Conservation (phyloP, 2,888 invertebrate genomes). For the Leptinotarsa tumamoca region DNA sequence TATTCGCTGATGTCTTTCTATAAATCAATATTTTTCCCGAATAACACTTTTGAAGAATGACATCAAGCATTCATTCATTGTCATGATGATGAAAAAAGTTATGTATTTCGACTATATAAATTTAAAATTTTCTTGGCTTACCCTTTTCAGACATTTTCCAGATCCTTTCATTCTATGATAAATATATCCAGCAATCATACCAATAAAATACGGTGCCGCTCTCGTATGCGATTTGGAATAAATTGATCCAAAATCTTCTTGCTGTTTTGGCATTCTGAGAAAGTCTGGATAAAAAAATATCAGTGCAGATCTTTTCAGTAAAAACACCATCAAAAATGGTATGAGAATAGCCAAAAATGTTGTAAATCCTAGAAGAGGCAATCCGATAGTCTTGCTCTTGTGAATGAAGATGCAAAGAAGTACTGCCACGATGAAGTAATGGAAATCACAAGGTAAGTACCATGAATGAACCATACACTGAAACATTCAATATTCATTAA, state of each 20-base stretch:
- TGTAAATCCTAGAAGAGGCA: conserved; percentile 61
- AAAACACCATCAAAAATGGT: conserved; percentile 69
- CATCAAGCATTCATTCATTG: too few relatives aligned
- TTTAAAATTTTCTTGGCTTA: conserved; percentile 47
- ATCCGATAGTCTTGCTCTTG: conserved; percentile 63
- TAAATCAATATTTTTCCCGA: too few relatives aligned
- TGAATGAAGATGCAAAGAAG: conserved; percentile 66
- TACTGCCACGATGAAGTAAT: conserved; percentile 72
- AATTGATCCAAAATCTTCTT: conserved; percentile 68
- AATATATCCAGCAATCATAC: conserved; percentile 69
- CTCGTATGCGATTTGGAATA: conserved; percentile 74
- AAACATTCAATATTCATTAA: conserved; percentile 48
- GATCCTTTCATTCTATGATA: conserved; percentile 61
- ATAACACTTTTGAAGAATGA: too few relatives aligned
- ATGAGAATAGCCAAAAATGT: conserved; percentile 65
- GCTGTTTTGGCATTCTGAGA: conserved; percentile 67
- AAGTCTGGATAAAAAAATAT: conserved; percentile 71
- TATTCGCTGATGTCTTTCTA: too few relatives aligned
- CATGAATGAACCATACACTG: conserved; percentile 77
- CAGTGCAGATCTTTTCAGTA: conserved; percentile 67
- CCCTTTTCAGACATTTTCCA: conserved; percentile 57
- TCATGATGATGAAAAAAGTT: too few relatives aligned
- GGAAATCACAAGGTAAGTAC: conserved; percentile 79
- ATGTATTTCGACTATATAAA: too few relatives aligned
- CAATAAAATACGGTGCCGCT: conserved; percentile 71